Evolutionary conservation across 2,113 vertebrate species (phyloP).

Genomic region (Anarrhichthys ocellatus): DNA sequence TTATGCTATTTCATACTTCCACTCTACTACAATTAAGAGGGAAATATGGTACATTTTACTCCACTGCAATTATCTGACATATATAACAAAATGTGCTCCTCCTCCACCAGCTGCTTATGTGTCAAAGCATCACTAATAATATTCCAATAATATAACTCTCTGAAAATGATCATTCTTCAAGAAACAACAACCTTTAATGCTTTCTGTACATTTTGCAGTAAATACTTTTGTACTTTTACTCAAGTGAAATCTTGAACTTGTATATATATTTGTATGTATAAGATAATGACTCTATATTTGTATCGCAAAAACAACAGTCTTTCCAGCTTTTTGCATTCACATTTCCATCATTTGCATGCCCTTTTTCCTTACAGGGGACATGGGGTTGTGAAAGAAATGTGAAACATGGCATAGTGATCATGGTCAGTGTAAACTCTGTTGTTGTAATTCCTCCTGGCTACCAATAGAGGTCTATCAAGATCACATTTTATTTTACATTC

Average conservation of each 20-base stretch:
- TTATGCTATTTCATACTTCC: neutral
- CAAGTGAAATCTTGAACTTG: neutral
- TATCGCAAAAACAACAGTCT: too few relatives aligned
- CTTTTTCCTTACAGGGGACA: neutral
- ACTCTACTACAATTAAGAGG: neutral
- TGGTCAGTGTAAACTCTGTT: neutral
- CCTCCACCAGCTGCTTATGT: too few relatives aligned
- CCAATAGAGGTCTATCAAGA: slow-evolving; percentile 56
- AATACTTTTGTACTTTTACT: neutral
- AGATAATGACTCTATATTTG: neutral
- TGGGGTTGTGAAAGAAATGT: neutral
- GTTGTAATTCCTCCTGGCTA: slow-evolving; percentile 26
- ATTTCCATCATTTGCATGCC: neutral
- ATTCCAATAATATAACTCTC: neutral
- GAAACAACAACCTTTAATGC: neutral
- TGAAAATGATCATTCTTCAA: neutral
- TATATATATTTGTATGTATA: neutral
- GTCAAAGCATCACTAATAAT: neutral
- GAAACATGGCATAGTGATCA: neutral
- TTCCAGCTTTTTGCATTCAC: neutral
- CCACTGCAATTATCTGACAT: neutral
- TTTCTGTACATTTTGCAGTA: neutral
- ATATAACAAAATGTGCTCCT: too few relatives aligned
- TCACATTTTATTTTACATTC: neutral
- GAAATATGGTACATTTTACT: neutral